Percentiles rank a stretch among this genome's conserved stretches.
Conservation (phyloP, 2,113 vertebrate genomes). For the Ranitomeya imitator region DNA sequence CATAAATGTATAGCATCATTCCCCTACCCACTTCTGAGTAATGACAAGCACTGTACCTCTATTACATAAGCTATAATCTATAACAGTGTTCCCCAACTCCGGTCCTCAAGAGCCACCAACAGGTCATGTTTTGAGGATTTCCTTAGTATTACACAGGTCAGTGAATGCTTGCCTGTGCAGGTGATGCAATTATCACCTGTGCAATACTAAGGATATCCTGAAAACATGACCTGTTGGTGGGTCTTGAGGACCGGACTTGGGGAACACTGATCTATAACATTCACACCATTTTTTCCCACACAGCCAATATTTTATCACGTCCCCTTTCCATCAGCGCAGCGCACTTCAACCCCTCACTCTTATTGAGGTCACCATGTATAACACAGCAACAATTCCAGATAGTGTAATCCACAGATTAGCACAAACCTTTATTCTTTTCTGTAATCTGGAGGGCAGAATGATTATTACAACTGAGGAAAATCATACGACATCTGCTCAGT, state of each 20-base stretch:
- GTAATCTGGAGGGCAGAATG: not conserved
- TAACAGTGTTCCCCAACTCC: too few species aligned
- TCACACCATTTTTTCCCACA: too few species aligned
- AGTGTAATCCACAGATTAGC: conserved; percentile 18
- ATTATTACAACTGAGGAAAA: not conserved
- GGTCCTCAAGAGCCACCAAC: too few species aligned
- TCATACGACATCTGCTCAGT: not conserved
- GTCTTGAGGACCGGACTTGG: too few species aligned
- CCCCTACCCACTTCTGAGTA: not conserved
- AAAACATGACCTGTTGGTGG: too few species aligned
- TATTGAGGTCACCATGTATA: not conserved
- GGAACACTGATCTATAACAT: too few species aligned
- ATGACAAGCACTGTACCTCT: not conserved
- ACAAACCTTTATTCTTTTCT: not conserved
- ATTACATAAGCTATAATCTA: too few species aligned
- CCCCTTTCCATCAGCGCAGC: not conserved
- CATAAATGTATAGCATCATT: not conserved
- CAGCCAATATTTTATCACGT: not conserved
- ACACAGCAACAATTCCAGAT: not conserved
- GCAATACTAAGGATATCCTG: too few species aligned
- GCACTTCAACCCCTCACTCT: not conserved
- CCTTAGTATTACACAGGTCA: too few species aligned
- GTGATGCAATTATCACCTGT: too few species aligned
- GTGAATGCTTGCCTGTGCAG: too few species aligned
- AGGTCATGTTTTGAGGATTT: too few species aligned